Percentiles rank a stretch among this genome's conserved stretches.
These are phyloP conservation scores for Mohoua ochrocephala DNA, from an alignment of 2,113 vertebrate genomes.

Conservation along the genomic window DNA sequence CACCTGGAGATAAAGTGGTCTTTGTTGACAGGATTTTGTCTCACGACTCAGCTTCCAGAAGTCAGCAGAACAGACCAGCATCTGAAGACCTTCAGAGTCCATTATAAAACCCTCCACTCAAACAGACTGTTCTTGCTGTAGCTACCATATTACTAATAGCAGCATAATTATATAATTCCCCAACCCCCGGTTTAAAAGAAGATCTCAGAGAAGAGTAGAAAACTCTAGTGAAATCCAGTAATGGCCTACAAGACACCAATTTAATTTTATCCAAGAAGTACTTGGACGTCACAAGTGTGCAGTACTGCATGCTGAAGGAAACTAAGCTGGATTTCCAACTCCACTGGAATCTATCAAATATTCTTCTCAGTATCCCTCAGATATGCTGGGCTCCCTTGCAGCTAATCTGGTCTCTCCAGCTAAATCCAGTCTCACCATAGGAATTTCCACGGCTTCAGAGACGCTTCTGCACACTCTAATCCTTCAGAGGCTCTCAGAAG, in stretches of 20 bases:
- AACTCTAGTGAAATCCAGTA: neutral
- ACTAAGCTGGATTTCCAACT: neutral
- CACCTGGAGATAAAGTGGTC: neutral
- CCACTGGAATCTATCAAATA: neutral
- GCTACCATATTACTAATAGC: conserved; percentile 18
- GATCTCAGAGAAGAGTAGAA: neutral
- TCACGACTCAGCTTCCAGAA: neutral
- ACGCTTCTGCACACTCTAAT: neutral
- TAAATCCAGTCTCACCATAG: neutral
- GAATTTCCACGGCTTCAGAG: neutral
- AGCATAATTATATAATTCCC: conserved; percentile 11
- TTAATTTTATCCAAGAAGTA: conserved; percentile 16
- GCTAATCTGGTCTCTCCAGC: neutral
- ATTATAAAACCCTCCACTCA: neutral
- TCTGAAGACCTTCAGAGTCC: neutral
- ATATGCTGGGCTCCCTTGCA: neutral
- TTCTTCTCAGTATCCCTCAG: neutral
- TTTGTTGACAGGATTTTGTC: neutral
- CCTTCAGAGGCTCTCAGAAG: neutral
- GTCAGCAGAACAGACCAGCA: neutral
- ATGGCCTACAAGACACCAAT: neutral
- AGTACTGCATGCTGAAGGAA: neutral
- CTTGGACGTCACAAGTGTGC: neutral
- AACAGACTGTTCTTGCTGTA: conserved; percentile 5
- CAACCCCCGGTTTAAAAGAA: neutral